Evolutionary conservation across 2,888 invertebrate genomes (phyloP).

Genomic region (Xestia xanthographa): DNA sequence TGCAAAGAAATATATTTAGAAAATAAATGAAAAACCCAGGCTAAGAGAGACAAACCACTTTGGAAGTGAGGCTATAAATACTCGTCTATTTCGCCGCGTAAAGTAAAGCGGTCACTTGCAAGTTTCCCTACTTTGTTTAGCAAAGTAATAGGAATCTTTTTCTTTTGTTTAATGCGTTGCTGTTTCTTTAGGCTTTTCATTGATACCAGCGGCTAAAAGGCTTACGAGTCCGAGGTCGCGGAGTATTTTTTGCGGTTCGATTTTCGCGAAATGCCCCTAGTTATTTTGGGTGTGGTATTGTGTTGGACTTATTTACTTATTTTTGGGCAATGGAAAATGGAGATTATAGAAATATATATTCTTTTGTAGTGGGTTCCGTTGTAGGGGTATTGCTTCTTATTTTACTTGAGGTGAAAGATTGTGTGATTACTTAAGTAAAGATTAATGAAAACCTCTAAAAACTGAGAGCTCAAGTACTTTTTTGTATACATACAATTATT

Average conservation of each 20-base stretch:
- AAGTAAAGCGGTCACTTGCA: conserved; percentile 52
- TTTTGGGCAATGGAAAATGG: not conserved
- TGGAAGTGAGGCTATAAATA: conserved; percentile 58
- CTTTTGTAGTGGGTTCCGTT: not conserved
- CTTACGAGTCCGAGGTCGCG: conserved; percentile 4
- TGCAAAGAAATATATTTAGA: not conserved
- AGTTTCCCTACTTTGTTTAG: conserved; percentile 39
- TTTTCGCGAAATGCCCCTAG: not conserved
- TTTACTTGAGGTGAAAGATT: not conserved
- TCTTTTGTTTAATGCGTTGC: conserved; percentile 14
- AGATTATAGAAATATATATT: not conserved
- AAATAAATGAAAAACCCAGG: conserved; percentile 21
- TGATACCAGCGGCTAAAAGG: conserved; percentile 33
- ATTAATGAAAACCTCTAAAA: not conserved
- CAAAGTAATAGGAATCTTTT: conserved; percentile 37
- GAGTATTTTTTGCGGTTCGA: conserved; percentile 2
- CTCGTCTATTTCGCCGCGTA: conserved; percentile 45
- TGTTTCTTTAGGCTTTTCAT: conserved; percentile 31
- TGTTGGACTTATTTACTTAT: conserved; percentile 13
- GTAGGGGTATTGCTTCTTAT: not conserved
- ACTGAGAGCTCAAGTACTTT: not conserved
- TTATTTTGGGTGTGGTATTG: not conserved
- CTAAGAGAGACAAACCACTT: conserved; percentile 52
- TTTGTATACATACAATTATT: not conserved
- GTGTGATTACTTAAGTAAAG: not conserved